A percentile compares a stretch with the other conserved stretches of the same genome.
Evolutionary conservation across 2,113 vertebrate species (phyloP).

Genomic region (Falco punctatus): DNA sequence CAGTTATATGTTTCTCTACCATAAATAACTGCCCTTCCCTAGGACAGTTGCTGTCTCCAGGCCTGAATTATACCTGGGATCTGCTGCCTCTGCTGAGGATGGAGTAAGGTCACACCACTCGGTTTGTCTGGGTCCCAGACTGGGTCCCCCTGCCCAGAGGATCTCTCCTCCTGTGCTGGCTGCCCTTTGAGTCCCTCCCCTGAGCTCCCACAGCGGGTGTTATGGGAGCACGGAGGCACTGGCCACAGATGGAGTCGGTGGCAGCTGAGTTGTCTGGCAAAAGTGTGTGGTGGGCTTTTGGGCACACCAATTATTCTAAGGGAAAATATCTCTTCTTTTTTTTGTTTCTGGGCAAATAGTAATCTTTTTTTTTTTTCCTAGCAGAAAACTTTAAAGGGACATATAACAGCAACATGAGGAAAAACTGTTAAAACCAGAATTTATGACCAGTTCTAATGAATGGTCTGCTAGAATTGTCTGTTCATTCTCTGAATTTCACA

Average conservation of each 20-base stretch:
- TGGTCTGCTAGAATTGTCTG: not conserved
- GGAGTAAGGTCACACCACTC: rapidly evolving
- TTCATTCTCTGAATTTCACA: not conserved
- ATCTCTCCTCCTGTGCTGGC: not conserved
- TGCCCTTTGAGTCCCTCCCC: rapidly evolving
- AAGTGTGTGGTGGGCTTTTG: not conserved
- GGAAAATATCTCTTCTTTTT: not conserved
- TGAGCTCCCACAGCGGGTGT: rapidly evolving
- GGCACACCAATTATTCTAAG: not conserved
- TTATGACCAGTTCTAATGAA: not conserved
- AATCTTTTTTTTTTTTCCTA: not conserved
- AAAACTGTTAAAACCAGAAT: not conserved
- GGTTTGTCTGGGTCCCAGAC: not conserved
- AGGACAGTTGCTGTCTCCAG: not conserved
- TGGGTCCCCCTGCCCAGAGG: rapidly evolving
- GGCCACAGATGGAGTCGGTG: rapidly evolving
- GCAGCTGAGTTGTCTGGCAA: not conserved
- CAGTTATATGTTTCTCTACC: not conserved
- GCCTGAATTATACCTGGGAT: not conserved
- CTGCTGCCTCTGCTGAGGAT: not conserved
- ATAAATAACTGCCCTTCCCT: not conserved
- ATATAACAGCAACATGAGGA: not conserved
- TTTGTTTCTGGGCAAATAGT: rapidly evolving
- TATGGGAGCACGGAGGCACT: rapidly evolving
- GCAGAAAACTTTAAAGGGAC: not conserved